Conservation (phyloP, 2,888 invertebrate species). For the Orchesellides sinensis region DNA sequence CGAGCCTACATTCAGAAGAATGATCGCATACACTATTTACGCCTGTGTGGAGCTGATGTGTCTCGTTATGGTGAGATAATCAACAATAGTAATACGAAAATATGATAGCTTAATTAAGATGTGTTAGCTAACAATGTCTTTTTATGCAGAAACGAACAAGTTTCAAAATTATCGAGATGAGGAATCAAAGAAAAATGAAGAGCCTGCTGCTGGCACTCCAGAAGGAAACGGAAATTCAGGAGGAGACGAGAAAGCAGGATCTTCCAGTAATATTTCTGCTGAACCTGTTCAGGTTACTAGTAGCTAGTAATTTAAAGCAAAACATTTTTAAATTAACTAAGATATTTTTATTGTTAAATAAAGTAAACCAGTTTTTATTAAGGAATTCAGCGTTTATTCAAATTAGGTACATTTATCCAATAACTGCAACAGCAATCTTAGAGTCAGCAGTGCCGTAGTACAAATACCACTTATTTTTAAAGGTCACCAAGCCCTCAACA, state of each 20-base stretch:
- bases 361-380: background rate
- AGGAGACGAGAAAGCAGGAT: background rate
- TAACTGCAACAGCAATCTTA: constrained; percentile 53
- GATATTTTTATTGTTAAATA: background rate
- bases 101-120: too few relatives aligned
- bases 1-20: constrained; percentile 91
- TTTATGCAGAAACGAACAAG: background rate
- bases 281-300: too few relatives aligned
- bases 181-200: background rate
- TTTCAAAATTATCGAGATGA: constrained; percentile 4
- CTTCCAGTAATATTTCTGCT: too few relatives aligned
- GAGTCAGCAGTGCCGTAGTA: constrained; percentile 36
- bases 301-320: too few relatives aligned
- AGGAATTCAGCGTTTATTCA: background rate
- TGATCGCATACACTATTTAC: constrained; percentile 91
- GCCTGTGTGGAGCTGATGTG: constrained; percentile 90
- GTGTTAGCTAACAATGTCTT: too few relatives aligned
- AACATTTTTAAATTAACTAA: background rate
- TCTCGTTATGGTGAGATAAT: constrained; percentile 85
- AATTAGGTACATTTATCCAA: background rate
- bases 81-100: too few relatives aligned
- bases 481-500: constrained; percentile 63
- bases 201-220: background rate
- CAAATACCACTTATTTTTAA: constrained; percentile 16
- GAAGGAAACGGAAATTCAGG: background rate